Evolutionary conservation across 2,888 invertebrate genomes (phyloP).

Genomic region (Byasa hedistus): DNA sequence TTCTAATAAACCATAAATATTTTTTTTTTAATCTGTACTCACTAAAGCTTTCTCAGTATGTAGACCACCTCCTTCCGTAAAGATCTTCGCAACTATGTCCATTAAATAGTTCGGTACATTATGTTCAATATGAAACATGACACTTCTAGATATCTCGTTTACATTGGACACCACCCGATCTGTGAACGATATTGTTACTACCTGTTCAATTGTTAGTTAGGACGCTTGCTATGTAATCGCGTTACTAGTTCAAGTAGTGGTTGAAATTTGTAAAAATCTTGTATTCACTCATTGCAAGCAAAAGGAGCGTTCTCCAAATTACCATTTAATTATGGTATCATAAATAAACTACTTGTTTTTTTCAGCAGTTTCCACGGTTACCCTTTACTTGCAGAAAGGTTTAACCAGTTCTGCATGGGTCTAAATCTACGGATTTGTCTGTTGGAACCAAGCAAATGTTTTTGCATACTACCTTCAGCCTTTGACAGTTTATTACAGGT

Average conservation of each 20-base stretch:
- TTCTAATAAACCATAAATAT: background rate
- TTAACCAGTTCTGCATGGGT: no score
- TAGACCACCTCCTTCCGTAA: background rate
- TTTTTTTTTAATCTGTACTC: background rate
- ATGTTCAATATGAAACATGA: background rate
- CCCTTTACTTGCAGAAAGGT: no score
- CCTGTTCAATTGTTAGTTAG: background rate
- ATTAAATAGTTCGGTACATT: background rate
- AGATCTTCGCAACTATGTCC: background rate
- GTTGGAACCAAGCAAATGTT: no score
- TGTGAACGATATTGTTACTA: conserved; percentile 1
- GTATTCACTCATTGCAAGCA: no score
- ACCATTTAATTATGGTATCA: no score
- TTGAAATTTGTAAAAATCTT: background rate
- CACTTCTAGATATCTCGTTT: background rate
- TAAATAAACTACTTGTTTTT: no score
- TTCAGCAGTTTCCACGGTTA: no score
- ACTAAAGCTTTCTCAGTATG: background rate
- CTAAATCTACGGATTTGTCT: no score
- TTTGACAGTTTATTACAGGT: no score
- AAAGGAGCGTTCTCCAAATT: no score
- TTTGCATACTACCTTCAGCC: no score
- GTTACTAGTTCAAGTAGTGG: background rate
- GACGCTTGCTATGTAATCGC: background rate
- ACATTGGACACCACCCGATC: background rate